Evolutionary conservation across 2,113 vertebrate species (phyloP), one percentile per base, ranked within the genome.

Genomic region (Takifugu bimaculatus): DNA sequence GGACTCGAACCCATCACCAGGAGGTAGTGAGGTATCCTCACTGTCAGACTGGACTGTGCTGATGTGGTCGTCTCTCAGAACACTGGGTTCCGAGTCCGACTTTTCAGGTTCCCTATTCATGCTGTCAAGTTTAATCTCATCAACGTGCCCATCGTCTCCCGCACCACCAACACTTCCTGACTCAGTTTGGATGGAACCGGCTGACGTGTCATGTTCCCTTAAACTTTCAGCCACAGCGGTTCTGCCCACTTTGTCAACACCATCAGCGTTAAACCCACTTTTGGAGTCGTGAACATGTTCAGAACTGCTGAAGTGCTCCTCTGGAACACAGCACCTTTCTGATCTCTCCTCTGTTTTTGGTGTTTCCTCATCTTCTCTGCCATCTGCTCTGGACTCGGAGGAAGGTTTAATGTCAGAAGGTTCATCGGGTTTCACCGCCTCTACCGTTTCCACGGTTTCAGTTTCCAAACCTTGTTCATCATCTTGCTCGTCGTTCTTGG

Each of bases 51-150:
- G 5, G n/a, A 28, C 57, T 42, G 13, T 45, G 55, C 45, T 12
- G 26, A 20, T 11, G 13, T 44, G 43, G 3, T 0, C 20, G n/a
- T 3, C 51, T 43, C 25, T 56, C 53, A 29, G 15, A 27, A 28
- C 7, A 3, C 25, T 26, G 1, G 25, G 32, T 57, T 71, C 65
- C 13, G 7, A 20, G 25, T 63, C 53, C 13, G 26, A 11, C 25
- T 45, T 56, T 63, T 57, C 26, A 0, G 20, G 6, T 2, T 54
- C 6, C n/a, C 54, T 32, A 47, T 55, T 12, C 6, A 11, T 26
- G n/a, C 26, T 26, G 60, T 72, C 62, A 32, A 47, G 43, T 55
- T 49, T 49, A 2, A 5, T 28, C 35, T 67, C 59, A 5, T 65
- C 35, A 35, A 26, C 1, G 25, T 52, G 57, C 11, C 15, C 25